Conservation (phyloP, 2,113 vertebrate genomes). For the Pardalotus punctatus region DNA sequence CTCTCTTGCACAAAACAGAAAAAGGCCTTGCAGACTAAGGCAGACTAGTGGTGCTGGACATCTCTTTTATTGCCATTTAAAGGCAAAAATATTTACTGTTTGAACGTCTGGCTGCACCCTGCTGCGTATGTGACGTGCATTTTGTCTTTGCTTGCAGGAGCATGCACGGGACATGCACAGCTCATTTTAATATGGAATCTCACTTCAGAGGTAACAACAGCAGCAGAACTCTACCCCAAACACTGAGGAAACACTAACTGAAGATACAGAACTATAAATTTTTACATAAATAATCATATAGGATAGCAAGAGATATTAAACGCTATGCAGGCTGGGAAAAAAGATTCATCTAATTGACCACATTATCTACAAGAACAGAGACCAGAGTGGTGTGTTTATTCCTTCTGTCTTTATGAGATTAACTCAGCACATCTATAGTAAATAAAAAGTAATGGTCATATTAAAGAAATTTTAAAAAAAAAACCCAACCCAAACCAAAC, state of each 20-base stretch:
- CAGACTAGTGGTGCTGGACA: neutral
- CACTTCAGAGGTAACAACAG: neutral
- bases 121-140: fast-evolving
- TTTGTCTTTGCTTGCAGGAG: neutral
- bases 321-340: neutral
- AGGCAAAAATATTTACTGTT: neutral
- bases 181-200: neutral
- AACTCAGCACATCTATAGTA: neutral
- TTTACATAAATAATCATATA: neutral
- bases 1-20: neutral
- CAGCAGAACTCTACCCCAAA: neutral
- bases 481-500: neutral
- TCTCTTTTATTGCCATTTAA: neutral
- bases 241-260: neutral
- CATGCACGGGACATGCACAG: neutral
- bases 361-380: neutral
- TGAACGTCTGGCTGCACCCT: neutral
- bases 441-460: neutral
- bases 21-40: neutral
- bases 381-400: neutral
- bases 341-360: neutral
- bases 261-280: neutral
- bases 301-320: neutral
- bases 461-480: neutral
- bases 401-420: neutral